Evolutionary conservation across 2,888 invertebrate genomes (phyloP), one percentile per base, ranked within the genome.

Genomic region (Diploptera punctata): DNA sequence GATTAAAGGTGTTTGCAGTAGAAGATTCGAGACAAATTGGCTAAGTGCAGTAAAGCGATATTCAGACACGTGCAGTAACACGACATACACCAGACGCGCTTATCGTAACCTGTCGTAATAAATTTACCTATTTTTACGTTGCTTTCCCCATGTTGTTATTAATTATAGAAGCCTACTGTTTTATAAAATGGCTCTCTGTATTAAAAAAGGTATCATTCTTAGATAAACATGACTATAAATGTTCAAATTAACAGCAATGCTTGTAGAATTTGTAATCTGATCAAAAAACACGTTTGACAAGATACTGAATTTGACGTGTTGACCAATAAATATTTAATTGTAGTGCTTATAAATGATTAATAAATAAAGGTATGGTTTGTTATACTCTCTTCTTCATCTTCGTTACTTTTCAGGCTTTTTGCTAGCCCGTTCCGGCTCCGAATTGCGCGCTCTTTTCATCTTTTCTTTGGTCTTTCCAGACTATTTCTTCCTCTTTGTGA

Each of bases 11-110:
- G 31, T 18, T 19, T 61, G 61, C n/a, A n/a, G n/a, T n/a, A n/a
- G n/a, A n/a, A n/a, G n/a, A n/a, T 61, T 61, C 16, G 61, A 33
- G 33, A 61, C 62, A 62, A 62, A 62, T 62, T 62, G 62, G 62
- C 43, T 62, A 43, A 62, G 62, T 62, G 62, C 62, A 61, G 61
- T 31, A 38, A 19, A 9, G 9, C 38, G 38, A 38, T 38, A 54
- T 31, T 33, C 52, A n/a, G 26, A 38, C 68, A 49, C 33, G 68
- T 52, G 52, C 33, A 24, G n/a, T 29, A 31, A 9, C 43, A 16
- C 38, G 62, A 62, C 62, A 62, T 21, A 62, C 38, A 13, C 62
- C 62, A 68, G 52, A 52, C 68, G 7, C 65, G n/a, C 65, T 65
- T 65, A 65, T 31, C 65, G 31, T 3, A 65, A 33, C 38, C 65